A percentile compares a stretch with the other conserved stretches of the same genome.
Evolutionary conservation across 2,888 invertebrate species (phyloP).

Genomic region (Aspidapion aeneum): DNA sequence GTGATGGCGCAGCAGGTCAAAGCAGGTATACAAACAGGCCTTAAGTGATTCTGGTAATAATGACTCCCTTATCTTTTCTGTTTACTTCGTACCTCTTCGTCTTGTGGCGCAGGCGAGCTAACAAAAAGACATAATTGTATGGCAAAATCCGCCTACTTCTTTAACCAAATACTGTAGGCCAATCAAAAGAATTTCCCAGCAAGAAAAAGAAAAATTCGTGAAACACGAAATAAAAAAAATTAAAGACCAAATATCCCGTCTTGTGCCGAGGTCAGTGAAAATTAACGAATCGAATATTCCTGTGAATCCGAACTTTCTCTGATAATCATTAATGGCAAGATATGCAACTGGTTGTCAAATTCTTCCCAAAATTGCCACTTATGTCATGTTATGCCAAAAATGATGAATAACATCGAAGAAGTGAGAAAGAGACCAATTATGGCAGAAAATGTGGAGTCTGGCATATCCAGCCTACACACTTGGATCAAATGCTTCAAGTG

Average conservation of each 20-base stretch:
- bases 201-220: conserved; percentile 4
- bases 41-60: not conserved
- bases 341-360: conserved; percentile 8
- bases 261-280: conserved; percentile 7
- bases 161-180: conserved; percentile 12
- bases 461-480: too few relatives aligned
- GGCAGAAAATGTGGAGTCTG: conserved; percentile 12
- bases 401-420: conserved; percentile 13
- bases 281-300: not conserved
- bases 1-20: conserved; percentile 13
- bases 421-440: conserved; percentile 4
- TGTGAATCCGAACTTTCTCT: conserved; percentile 2
- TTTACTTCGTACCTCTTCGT: conserved; percentile 10
- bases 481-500: too few relatives aligned
- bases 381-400: conserved; percentile 11
- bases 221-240: conserved; percentile 9
- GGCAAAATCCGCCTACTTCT: conserved; percentile 9
- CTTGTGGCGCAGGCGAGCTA: not conserved
- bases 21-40: conserved; percentile 12
- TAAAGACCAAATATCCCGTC: conserved; percentile 4
- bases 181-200: conserved; percentile 9
- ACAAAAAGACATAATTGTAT: conserved; percentile 7
- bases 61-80: conserved; percentile 13
- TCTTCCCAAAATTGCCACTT: conserved; percentile 15
- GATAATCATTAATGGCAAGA: conserved; percentile 15